Evolutionary conservation across 2,888 invertebrate species (phyloP).

Genomic region (Nymphalis c-album): DNA sequence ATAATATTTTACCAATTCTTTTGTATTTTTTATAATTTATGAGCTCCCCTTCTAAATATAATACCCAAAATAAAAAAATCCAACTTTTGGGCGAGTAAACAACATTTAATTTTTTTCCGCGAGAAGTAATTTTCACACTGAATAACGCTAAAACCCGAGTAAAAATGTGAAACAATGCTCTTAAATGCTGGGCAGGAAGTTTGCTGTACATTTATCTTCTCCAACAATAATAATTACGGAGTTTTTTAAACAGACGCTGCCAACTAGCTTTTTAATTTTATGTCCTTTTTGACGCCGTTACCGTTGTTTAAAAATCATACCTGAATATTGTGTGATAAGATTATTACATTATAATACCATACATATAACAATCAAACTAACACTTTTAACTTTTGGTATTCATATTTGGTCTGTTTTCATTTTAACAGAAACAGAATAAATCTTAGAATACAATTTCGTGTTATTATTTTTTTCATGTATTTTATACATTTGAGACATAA

Average conservation of each 20-base stretch:
- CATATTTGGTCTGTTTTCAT: too few relatives aligned
- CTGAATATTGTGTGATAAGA: background rate
- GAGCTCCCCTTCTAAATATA: background rate
- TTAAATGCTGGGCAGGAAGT: constrained; percentile 41
- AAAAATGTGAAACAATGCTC: constrained; percentile 47
- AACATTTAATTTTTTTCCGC: constrained; percentile 17
- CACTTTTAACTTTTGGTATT: too few relatives aligned
- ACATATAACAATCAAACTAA: too few relatives aligned
- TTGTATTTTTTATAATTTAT: background rate
- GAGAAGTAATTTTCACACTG: constrained; percentile 36
- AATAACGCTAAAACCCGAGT: constrained; percentile 42
- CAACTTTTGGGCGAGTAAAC: constrained; percentile 6
- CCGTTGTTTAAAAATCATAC: background rate
- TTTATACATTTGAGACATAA: too few relatives aligned
- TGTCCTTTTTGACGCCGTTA: background rate
- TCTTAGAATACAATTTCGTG: too few relatives aligned
- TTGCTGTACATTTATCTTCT: constrained; percentile 35
- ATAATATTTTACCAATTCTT: background rate
- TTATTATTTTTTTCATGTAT: too few relatives aligned
- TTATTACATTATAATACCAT: background rate
- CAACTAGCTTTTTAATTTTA: constrained; percentile 18
- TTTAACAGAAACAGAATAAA: too few relatives aligned
- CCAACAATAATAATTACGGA: constrained; percentile 42
- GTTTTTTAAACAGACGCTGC: constrained; percentile 27
- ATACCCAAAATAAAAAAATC: background rate